Base-by-base conservation (phyloP, 2,888 invertebrate genomes). In the Mylabris sibirica region DNA sequence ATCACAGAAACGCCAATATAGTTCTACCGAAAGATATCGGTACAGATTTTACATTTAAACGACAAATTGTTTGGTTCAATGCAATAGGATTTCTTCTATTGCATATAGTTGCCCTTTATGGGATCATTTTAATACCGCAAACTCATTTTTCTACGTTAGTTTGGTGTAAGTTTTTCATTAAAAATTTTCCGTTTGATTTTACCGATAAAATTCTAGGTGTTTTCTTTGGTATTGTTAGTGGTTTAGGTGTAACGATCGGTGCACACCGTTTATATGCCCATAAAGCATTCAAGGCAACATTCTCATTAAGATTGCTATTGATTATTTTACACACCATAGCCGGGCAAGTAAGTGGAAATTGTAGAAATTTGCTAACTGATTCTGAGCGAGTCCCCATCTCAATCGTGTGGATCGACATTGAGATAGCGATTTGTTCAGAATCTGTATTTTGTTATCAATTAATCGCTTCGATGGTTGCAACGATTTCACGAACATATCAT, bases 221-320 rank as follows among this genome's bases (percentile, higher is more conserved):
- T 77, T 84, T 85, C 76, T 64, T 12, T 77, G 0, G 53, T 81
- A 9, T 22, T 84, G 6, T 73, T 76, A 5, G 70, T 34, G 84
- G 87, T 8, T 86, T 88, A 81, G 93, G 94, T 12, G 88, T 94
- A 0, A 94, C 94, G 4, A 90, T 93, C 63, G 95, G 95, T 14
- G 93, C 93, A 0, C 96, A 96, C 81, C 86, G 96, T 71, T 85
- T 92, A 1, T 96, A 90, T 87, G 87, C 94, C 0, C 96, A 96
- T 83, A 89, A 89, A 75, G 85, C 92, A 0, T 96, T 92, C 84
- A 94, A 94, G 84, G 94, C 93, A 0, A 89, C 84, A 34, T 85
- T 89, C 17, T 86, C 89, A 0, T 83, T 93, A 0, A 87, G 89
- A 75, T 84, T 90, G 0, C 77, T 90, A 20, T 85, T 95, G n/a